Conservation (phyloP, 2,113 vertebrate species). For the Bubo blakistoni region DNA sequence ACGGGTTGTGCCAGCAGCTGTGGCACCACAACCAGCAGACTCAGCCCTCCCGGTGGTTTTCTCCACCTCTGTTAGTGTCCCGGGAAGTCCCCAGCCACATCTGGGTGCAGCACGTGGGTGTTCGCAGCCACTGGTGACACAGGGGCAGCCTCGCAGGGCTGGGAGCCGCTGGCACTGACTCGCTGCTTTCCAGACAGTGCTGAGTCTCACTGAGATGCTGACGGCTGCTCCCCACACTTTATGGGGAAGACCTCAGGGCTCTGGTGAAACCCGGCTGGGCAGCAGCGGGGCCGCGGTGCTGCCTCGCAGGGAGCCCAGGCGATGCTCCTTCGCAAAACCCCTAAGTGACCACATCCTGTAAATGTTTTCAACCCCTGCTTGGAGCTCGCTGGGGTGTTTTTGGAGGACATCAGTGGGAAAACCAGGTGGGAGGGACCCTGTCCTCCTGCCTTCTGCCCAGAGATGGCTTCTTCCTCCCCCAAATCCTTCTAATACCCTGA, state of each 20-base stretch:
- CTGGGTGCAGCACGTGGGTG: not conserved
- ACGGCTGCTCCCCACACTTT: accelerated
- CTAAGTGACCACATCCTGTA: not conserved
- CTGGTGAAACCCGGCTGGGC: not conserved
- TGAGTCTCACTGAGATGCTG: not conserved
- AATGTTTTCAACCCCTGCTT: not conserved
- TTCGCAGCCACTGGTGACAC: not conserved
- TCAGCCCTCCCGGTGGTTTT: not conserved
- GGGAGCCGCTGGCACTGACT: accelerated
- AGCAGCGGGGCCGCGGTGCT: accelerated
- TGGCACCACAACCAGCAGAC: not conserved
- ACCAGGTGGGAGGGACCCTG: not conserved
- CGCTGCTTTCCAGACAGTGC: accelerated
- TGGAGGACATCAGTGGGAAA: not conserved
- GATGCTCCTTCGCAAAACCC: accelerated
- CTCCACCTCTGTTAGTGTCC: accelerated
- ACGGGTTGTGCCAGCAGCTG: not conserved
- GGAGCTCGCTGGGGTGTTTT: not conserved
- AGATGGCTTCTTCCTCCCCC: not conserved
- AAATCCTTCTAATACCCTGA: not conserved
- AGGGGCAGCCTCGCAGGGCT: accelerated
- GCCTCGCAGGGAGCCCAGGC: not conserved
- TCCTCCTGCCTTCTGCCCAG: not conserved
- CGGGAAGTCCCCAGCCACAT: not conserved
- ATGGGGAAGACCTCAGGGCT: not conserved